A percentile compares a stretch with the other conserved stretches of the same genome.
Conservation (phyloP, 2,113 vertebrate genomes). For the Misgurnus anguillicaudatus region DNA sequence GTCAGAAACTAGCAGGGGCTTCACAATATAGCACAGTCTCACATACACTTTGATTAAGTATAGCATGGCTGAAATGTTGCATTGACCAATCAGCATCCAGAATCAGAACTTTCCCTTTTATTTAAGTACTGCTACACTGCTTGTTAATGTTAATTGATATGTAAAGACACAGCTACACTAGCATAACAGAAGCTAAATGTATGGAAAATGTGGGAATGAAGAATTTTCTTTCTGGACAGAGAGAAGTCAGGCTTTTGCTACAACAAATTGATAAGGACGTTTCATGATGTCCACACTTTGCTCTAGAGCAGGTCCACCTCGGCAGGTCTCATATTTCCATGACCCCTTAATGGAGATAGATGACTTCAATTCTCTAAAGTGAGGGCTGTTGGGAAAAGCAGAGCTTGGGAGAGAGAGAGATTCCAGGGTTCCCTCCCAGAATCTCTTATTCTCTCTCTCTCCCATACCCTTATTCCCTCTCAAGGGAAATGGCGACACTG, state of each 20-base stretch:
- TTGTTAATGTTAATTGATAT: no score
- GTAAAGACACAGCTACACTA: no score
- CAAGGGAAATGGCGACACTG: constrained; percentile 34
- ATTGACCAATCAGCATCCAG: no score
- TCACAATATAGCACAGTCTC: no score
- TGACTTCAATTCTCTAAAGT: constrained; percentile 28
- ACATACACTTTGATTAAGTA: no score
- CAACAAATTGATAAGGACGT: constrained; percentile 29
- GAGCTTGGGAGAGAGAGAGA: not conserved
- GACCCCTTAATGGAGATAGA: constrained; percentile 40
- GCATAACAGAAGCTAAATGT: no score
- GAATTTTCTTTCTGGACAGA: not conserved
- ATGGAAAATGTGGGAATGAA: no score
- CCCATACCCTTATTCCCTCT: constrained; percentile 1
- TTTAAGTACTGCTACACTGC: no score
- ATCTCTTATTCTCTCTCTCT: constrained; percentile 12
- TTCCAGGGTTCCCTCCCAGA: constrained; percentile 11
- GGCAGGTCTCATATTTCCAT: constrained; percentile 25
- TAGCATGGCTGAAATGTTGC: no score
- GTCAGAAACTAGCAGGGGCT: no score
- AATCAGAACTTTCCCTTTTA: no score
- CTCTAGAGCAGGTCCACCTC: constrained; percentile 13
- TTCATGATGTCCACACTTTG: constrained; percentile 40
- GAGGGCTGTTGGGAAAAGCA: not conserved
- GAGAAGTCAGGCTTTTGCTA: constrained; percentile 11